These are phyloP conservation scores for Zingel zingel DNA, from an alignment of 2,113 vertebrate species.

Conservation along the genomic window DNA sequence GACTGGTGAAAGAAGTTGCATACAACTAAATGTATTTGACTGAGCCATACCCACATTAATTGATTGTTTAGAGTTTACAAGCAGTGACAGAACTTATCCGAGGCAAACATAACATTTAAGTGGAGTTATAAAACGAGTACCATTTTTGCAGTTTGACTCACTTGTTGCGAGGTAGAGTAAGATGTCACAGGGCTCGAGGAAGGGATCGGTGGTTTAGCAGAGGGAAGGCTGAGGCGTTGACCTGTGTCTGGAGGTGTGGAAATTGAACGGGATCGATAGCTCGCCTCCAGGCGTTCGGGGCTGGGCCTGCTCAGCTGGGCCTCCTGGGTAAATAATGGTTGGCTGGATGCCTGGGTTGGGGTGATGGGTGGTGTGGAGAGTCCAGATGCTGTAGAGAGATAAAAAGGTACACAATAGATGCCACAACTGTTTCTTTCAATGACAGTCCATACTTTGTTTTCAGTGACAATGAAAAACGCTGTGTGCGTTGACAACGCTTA, in stretches of 20 bases:
- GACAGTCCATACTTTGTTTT: background rate
- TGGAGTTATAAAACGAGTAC: background rate
- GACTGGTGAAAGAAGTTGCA: background rate
- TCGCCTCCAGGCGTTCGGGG: constrained; percentile 86
- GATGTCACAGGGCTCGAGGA: constrained; percentile 76
- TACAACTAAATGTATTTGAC: background rate
- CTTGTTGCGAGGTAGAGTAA: constrained; percentile 88
- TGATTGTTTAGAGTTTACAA: constrained; percentile 11
- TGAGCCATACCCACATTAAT: background rate
- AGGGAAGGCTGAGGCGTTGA: constrained; percentile 86
- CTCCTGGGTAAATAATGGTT: constrained; percentile 90
- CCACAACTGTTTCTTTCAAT: constrained; percentile 2
- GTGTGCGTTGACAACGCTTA: constrained; percentile 21
- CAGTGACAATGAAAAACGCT: background rate
- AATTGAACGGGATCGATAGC: constrained; percentile 85
- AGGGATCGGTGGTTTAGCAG: constrained; percentile 83
- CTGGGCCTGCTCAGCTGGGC: constrained; percentile 87
- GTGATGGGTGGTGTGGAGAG: constrained; percentile 92
- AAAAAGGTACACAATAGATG: constrained; percentile 13
- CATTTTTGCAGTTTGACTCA: constrained; percentile 81
- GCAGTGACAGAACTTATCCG: background rate
- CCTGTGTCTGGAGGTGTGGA: constrained; percentile 89
- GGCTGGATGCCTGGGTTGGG: constrained; percentile 91
- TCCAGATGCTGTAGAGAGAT: constrained; percentile 86
- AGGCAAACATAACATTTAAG: constrained; percentile 12